Evolutionary conservation across 2,797 vertebrate genomes (phyloP), one percentile per base, ranked within the genome.

Genomic region (Vespertilio murinus): DNA sequence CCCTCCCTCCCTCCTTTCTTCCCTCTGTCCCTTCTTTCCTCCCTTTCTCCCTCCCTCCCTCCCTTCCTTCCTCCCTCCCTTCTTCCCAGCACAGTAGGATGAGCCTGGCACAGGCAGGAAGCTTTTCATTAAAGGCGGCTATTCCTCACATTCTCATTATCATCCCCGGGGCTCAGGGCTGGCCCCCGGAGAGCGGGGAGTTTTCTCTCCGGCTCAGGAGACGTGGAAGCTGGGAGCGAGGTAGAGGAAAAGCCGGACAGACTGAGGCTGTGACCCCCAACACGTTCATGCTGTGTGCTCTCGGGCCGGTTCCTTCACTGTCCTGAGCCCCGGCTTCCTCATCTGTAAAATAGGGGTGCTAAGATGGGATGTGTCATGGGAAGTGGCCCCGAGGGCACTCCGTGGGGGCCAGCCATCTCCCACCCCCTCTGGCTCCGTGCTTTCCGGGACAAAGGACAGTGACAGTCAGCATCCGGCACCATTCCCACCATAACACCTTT

Each of bases 41-140:
- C n/a, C n/a, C n/a, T n/a, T n/a, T n/a, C n/a, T n/a, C n/a, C 9
- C 71, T 30, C 65, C 42, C 38, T 64, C 65, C 70, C 18, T 71
- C 70, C 17, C 17, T 52, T 6, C 17, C 49, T 52, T 18, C 18
- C 49, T 8, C 7, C 9, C 8, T 56, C 54, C 8, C 25, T 59
- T 61, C 71, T 17, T 77, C 23, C 67, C 47, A 18, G 40, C 52
- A 49, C 0, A 12, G 78, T 22, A 40, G 54, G 49, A 82, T 4
- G 38, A 80, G 35, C 54, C 80, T 67, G 70, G 52, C 28, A 10
- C 16, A 64, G 25, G 25, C 5, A 70, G 49, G 64, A 77, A 88
- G 40, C 65, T 42, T 84, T 93, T 96, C 56, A 86, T 86, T 93
- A 84, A 87, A 94, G 65, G 8, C 13, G 33, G 70, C 23, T 11